phyloP scores from a whole-genome alignment of 1,140 invertebrate species.

The Bilobella aurantiaca region DNA sequence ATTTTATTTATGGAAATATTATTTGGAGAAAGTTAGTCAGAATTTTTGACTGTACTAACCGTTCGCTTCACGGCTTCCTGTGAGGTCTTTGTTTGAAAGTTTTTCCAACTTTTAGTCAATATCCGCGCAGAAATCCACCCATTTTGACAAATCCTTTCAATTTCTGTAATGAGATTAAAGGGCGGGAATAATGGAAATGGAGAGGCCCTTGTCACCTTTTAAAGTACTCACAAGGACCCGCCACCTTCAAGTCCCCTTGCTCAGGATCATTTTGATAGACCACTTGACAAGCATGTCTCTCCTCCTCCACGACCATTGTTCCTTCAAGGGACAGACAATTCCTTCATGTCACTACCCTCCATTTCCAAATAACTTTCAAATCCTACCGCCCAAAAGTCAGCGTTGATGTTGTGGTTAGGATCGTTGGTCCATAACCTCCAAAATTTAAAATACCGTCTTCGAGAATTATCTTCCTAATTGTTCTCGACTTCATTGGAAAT shows the following conservation, averaged over 20 bases:
- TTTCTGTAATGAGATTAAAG: constrained; percentile 30
- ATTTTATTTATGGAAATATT: neutral
- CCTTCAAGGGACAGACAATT: neutral
- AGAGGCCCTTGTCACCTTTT: neutral
- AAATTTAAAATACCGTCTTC: neutral
- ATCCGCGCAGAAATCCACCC: constrained; percentile 23
- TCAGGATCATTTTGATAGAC: neutral
- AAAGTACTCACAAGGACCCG: neutral
- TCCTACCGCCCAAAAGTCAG: neutral
- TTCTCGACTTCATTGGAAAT: neutral
- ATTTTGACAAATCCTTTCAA: constrained; percentile 28
- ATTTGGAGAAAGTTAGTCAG: neutral
- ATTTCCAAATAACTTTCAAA: neutral
- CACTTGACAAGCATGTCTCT: constrained; percentile 5
- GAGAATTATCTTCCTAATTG: neutral
- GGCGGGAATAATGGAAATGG: constrained; percentile 10
- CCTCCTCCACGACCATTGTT: neutral
- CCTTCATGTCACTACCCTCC: neutral
- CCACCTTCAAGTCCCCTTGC: neutral
- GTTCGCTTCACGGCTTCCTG: constrained; percentile 9
- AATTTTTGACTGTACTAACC: neutral
- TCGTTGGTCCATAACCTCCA: neutral
- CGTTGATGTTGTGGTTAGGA: neutral
- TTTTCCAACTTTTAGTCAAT: constrained; percentile 8
- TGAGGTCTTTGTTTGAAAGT: constrained; percentile 18